Base-by-base conservation (phyloP, 2,888 invertebrate genomes). In the Operophtera brumata region DNA sequence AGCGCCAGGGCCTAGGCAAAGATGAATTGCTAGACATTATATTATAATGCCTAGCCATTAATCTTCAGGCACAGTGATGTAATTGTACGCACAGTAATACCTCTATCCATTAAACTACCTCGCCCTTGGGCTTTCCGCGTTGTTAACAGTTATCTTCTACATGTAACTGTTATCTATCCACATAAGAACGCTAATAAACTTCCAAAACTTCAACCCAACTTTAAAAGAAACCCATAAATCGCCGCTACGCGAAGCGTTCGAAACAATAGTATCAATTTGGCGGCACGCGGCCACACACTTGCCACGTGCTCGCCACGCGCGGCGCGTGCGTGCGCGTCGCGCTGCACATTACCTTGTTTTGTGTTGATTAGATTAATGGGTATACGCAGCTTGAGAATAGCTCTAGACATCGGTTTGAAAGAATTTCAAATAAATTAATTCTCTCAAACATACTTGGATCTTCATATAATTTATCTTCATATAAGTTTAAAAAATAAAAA, bases 351-450 rank as follows among this genome's bases (percentile, higher is more conserved):
- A 78, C 65, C 61, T 77, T 86, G 83, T 84, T 75, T 75, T 79
- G 78, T 78, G 77, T 76, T 78, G 73, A 81, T 78, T 78, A 77
- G 77, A 82, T 81, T 79, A 78, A 81, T 80, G 81, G 71, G 53
- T 28, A 42, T 40, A 9, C 12, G 28, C 26, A 42, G 41, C 35
- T 42, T 37, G 46, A 28, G 20, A 41, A 11, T n/a, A 41, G 20
- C 11, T 46, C 35, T 20, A 42, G 20, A 37, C 7, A 37, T 7
- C 9, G 8, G 10, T 7, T 39, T 39, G 12, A 50, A 39, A 50
- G 44, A 37, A 37, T 37, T 43, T 10, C 11, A 30, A 26, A 26
- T 26, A 26, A 26, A 26, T 7, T n/a, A n/a, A n/a, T n/a, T n/a
- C n/a, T n/a, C n/a, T n/a, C 4, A 3, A 20, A 20, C 20, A 20